These are phyloP conservation scores for Hydractinia echinata DNA, from an alignment of 30 jellyfish, hydroid and myxozoan genomes.

Conservation along the genomic window DNA sequence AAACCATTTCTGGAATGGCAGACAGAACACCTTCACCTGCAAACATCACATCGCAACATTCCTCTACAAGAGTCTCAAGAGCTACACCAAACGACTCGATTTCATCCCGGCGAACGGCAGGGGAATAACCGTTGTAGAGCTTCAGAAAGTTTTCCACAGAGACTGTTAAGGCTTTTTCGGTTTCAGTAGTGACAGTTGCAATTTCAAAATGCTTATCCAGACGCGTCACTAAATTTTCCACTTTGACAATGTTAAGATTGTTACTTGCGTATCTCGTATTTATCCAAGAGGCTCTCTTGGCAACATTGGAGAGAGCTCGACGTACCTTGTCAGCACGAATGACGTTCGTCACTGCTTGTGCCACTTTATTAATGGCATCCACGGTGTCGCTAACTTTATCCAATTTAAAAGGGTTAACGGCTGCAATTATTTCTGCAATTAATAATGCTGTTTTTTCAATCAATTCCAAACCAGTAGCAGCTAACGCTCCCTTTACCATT, in stretches of 20 bases:
- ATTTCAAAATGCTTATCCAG: neutral
- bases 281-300: conserved; percentile 12
- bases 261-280: conserved; percentile 15
- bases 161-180: neutral
- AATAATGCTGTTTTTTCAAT: conserved; percentile 19
- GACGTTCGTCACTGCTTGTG: conserved; percentile 32
- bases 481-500: conserved; percentile 21
- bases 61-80: conserved; percentile 38
- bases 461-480: neutral
- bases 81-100: conserved; percentile 17
- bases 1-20: conserved; percentile 11
- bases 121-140: conserved; percentile 32
- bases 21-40: conserved; percentile 35
- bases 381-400: conserved; percentile 37
- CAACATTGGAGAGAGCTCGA: conserved; percentile 13
- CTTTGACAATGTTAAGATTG: neutral
- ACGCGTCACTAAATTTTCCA: conserved; percentile 6
- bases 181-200: neutral
- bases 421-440: conserved; percentile 22
- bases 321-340: conserved; percentile 18
- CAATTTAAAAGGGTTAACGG: conserved; percentile 30
- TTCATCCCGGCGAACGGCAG: conserved; percentile 42
- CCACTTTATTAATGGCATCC: conserved; percentile 24
- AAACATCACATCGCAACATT: conserved; percentile 39
- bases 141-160: conserved; percentile 2